Evolutionary conservation across 2,888 invertebrate species (phyloP), one percentile per base, ranked within the genome.

Genomic region (Drosophila suboccidentalis): DNA sequence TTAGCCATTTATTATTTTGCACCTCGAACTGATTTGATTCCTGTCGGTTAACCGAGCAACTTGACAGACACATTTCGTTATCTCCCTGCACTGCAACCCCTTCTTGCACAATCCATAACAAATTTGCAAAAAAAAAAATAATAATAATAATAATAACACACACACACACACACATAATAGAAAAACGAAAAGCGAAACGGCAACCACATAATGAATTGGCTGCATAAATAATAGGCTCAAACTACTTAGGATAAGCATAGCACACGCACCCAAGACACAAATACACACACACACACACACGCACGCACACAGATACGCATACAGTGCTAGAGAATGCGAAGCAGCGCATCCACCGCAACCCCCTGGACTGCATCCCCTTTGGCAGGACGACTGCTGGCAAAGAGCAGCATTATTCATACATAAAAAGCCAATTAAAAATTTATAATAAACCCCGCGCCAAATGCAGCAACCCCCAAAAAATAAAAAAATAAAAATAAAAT

Each of bases 381-480:
- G 26, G 29, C 47, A 53, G 47, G 47, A 47, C 57, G 54, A 55
- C 38, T 62, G 62, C 69, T 67, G 70, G 66, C 79, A 70, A 67
- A 71, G 69, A 68, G 75, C 74, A 69, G 78, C 83, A 86, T 86
- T 86, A 85, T 86, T 83, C 87, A 88, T 88, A 86, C 87, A 86
- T 86, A 86, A 88, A 86, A 88, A 86, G 86, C 86, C 89, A 86
- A 86, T 86, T 86, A 86, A 88, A 86, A 86, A 86, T 86, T 88
- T 86, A 86, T 86, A 88, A 86, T 88, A 86, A 86, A 78, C 88
- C 89, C 87, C 79, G 88, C 80, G 76, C 82, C 78, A 78, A 69
- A 58, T 75, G 73, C 80, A 80, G 32, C 82, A 88, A 88, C 87
- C 85, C 83, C 79, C 59, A 78, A 76, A 32, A 59, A 66, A 54